Conservation (phyloP, 2,888 invertebrate species). For the Heteromurus nitidus region DNA sequence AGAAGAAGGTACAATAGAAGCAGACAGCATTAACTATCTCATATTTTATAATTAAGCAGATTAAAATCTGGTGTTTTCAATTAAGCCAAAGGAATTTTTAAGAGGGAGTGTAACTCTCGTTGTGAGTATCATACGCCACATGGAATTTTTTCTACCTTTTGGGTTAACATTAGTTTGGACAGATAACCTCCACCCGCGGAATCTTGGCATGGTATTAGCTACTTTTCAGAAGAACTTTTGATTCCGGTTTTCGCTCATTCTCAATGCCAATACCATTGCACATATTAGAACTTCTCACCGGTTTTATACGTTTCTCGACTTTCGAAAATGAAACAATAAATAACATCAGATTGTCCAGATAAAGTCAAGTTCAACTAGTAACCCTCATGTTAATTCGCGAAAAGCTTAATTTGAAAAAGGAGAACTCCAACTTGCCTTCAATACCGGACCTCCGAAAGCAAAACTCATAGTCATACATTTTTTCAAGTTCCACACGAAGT, state of each 20-base stretch:
- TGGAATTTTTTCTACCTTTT: conserved; percentile 10
- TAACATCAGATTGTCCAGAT: conserved; percentile 49
- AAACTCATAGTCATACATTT: no score
- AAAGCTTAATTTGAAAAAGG: no score
- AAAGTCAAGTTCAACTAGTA: conserved; percentile 53
- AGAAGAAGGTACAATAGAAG: no score
- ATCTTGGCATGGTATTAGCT: no score
- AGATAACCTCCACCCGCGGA: no score
- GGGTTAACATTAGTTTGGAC: no score
- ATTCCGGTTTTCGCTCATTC: background rate
- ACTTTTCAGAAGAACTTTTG: no score
- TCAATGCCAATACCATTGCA: no score
- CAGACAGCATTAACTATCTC: background rate
- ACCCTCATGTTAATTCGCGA: conserved; percentile 29
- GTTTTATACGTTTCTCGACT: conserved; percentile 22
- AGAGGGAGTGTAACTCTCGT: no score
- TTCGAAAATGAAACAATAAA: conserved; percentile 59
- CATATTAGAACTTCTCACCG: no score
- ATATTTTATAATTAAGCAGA: conserved; percentile 59
- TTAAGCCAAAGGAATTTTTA: conserved; percentile 57
- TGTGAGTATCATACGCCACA: no score
- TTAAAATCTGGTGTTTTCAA: conserved; percentile 52
- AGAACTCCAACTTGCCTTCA: background rate
- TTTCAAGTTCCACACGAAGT: no score
- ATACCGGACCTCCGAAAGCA: background rate